Evolutionary conservation across 2,797 vertebrate genomes (phyloP), one percentile per base, ranked within the genome.

Genomic region (Oreortyx pictus): DNA sequence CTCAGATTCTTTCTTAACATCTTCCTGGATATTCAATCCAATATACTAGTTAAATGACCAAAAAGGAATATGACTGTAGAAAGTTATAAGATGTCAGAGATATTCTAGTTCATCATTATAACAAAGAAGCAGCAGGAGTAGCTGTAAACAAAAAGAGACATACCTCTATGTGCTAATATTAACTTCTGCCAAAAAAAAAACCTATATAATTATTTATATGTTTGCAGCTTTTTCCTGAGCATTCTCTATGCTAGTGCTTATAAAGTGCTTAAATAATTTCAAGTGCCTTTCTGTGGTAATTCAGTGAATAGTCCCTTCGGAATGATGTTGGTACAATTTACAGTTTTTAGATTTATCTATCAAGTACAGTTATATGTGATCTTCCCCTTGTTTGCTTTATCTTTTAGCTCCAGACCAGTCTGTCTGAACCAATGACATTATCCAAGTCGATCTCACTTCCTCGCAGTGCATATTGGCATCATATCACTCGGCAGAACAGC

Each of bases 401-500:
- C 31, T 98, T 98, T 94, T 96, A 99, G 99, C 98, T 98, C 95
- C 98, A 99, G 97, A 98, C 98, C 91, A 98, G 96, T 91, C 92
- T 98, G 88, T 98, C 98, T 91, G 99, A 99, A 96, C 98, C 98
- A 31, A 97, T 98, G 97, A 98, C 97, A 41, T 97, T 99, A 95
- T 99, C 98, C 94, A 99, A 99, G 97, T 99, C 99, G 49, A 98
- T 99, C 96, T 99, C 99, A 50, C 98, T 99, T 92, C 99, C 99
- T 80, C 98, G 99, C 37, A 99, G 99, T 29, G 99, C 98, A 0
- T 99, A 99, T 97, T 99, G 99, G 99, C 99, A 99, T 96, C 99
- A 99, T 95, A 99, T 99, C 97, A 99, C 98, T 18, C 98, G 98
- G 89, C 99, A 99, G 97, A 99, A 98, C 98, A 99, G 99, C 74